These are phyloP conservation scores for Lytechinus variegatus DNA, from an alignment of 35 echinoderm and acorn worm genomes.

Conservation along the genomic window DNA sequence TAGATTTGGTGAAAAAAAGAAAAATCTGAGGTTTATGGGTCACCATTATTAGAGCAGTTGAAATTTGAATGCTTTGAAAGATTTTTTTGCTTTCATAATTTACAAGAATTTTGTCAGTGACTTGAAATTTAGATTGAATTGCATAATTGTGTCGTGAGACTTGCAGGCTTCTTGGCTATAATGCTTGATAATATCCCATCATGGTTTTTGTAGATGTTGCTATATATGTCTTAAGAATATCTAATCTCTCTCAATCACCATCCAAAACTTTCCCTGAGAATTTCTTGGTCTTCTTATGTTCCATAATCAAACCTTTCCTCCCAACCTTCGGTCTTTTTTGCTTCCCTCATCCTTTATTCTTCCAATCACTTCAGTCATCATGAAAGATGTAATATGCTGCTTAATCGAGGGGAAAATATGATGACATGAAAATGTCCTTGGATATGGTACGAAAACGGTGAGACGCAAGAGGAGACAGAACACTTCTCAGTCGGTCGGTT, in stretches of 20 bases:
- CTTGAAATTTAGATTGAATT: too few species aligned
- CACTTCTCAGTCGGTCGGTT: background rate
- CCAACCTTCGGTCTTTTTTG: background rate
- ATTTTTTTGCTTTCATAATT: background rate
- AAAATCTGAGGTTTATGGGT: too few species aligned
- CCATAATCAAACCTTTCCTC: background rate
- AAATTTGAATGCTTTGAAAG: too few species aligned
- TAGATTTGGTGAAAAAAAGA: too few species aligned
- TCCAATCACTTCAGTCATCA: background rate
- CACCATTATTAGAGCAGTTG: background rate
- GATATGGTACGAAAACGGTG: background rate
- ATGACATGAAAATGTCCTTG: background rate
- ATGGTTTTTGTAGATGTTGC: too few species aligned
- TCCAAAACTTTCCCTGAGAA: background rate
- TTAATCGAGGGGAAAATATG: background rate
- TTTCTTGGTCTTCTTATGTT: background rate
- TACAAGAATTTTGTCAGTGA: background rate
- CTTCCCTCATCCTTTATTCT: background rate
- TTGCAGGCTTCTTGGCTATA: too few species aligned
- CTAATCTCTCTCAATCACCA: background rate
- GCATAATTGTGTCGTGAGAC: background rate
- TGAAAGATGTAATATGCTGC: conserved; percentile 18
- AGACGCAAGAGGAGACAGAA: background rate
- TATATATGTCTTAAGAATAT: too few species aligned
- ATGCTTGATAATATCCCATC: too few species aligned